Percentiles rank a stretch among this genome's conserved stretches.
These are phyloP conservation scores for Diplolepis rosae DNA, from an alignment of 2,888 invertebrate genomes.

Conservation along the genomic window DNA sequence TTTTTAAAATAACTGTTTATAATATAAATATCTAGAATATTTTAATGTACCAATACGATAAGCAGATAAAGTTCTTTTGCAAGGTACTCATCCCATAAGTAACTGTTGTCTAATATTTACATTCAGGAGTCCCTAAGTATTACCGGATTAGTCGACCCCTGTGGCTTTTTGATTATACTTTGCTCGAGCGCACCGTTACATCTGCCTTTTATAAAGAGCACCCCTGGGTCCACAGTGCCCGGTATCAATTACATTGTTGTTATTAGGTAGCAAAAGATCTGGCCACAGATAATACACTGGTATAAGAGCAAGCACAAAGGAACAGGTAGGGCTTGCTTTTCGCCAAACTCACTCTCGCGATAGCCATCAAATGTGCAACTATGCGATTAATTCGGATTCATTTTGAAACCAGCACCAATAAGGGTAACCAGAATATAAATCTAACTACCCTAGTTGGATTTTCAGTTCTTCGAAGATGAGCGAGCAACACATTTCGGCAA, in stretches of 20 bases:
- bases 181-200: constrained; percentile 57
- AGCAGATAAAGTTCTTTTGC: constrained; percentile 6
- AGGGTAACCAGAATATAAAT: constrained; percentile 42
- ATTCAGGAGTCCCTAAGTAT: constrained; percentile 56
- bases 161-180: constrained; percentile 68
- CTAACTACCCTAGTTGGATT: constrained; percentile 37
- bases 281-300: constrained; percentile 67
- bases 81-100: constrained; percentile 22
- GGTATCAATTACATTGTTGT: constrained; percentile 74
- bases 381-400: constrained; percentile 70
- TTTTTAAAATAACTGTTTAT: no score
- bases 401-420: constrained; percentile 57
- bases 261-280: constrained; percentile 62
- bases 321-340: constrained; percentile 55
- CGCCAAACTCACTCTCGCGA: constrained; percentile 52
- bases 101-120: constrained; percentile 49
- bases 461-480: constrained; percentile 63
- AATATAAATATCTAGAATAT: not conserved
- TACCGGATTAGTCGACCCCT: constrained; percentile 70
- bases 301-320: constrained; percentile 68
- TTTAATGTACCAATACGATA: not conserved
- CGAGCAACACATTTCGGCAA: constrained; percentile 47
- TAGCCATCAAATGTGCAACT: constrained; percentile 70
- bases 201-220: constrained; percentile 51
- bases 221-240: constrained; percentile 43